A percentile compares a stretch with the other conserved stretches of the same genome.
Conservation (phyloP, 2,797 vertebrate species). For the Pseudotriccus pelzelni region DNA sequence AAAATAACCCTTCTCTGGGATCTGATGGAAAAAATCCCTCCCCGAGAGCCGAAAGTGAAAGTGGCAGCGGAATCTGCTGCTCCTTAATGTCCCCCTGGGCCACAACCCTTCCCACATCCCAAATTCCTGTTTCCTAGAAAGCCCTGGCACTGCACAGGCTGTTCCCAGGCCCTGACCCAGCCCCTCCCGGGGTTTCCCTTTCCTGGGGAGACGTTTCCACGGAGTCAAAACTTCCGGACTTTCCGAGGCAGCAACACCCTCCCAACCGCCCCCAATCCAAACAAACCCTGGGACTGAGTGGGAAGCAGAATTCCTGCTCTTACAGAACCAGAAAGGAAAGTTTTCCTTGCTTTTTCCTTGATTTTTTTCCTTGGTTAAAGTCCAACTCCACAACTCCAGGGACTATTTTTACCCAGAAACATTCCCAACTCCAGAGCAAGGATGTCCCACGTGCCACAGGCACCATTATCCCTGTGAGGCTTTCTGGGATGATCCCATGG, state of each 20-base stretch:
- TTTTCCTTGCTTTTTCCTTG: not conserved
- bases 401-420: not conserved
- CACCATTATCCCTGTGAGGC: not conserved
- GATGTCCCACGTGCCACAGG: not conserved
- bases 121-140: not conserved
- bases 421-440: not conserved
- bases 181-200: not conserved
- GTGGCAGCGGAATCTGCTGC: rapidly evolving
- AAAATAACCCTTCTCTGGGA: not conserved
- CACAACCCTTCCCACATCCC: rapidly evolving
- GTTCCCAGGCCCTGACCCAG: not conserved
- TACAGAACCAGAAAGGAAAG: not conserved
- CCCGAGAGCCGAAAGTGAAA: not conserved
- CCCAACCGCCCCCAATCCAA: not conserved
- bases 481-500: not conserved
- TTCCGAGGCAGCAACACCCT: not conserved
- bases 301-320: not conserved
- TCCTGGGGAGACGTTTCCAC: not conserved
- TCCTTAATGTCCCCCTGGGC: not conserved
- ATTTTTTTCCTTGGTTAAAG: not conserved
- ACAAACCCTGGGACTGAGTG: not conserved
- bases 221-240: not conserved
- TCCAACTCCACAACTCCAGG: not conserved
- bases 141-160: not conserved
- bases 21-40: not conserved